Conservation (phyloP, 2,797 vertebrate species). For the Gymnoscopelus microlampas region DNA sequence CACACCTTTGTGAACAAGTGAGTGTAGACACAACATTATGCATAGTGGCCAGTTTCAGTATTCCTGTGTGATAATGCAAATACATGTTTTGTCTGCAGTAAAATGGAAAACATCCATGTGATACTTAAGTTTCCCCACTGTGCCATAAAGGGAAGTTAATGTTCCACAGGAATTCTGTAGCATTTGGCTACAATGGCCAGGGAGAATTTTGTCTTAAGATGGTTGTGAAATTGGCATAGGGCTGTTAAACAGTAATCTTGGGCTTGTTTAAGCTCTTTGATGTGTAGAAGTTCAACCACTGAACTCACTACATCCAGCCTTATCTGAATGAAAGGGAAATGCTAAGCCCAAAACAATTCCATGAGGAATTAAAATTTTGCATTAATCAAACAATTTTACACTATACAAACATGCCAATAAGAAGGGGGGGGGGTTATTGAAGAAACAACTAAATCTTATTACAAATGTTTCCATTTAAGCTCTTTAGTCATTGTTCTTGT, state of each 20-base stretch:
- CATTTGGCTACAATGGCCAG: not conserved
- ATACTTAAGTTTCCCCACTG: not conserved
- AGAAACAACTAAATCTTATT: no score
- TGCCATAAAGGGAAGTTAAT: constrained; percentile 59
- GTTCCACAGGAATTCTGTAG: constrained; percentile 42
- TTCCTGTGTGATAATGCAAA: not conserved
- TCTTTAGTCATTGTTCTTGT: constrained; percentile 4
- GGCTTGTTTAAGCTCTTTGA: constrained; percentile 45
- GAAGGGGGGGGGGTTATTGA: no score
- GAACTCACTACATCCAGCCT: constrained; percentile 24
- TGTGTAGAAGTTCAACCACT: constrained; percentile 61
- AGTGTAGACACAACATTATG: not conserved
- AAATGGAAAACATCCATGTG: not conserved
- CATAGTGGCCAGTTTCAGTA: not conserved
- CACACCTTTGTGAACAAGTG: not conserved
- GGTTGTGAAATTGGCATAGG: constrained; percentile 52
- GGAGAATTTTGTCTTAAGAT: constrained; percentile 33
- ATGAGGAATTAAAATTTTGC: not conserved
- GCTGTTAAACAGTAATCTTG: constrained; percentile 78
- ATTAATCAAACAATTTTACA: no score
- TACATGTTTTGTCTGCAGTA: not conserved
- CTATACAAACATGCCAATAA: no score
- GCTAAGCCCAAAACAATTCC: constrained; percentile 20
- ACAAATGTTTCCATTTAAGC: not conserved
- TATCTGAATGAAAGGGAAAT: constrained; percentile 34